Conservation (phyloP, 2,888 invertebrate species). For the Nephrotoma appendiculata region DNA sequence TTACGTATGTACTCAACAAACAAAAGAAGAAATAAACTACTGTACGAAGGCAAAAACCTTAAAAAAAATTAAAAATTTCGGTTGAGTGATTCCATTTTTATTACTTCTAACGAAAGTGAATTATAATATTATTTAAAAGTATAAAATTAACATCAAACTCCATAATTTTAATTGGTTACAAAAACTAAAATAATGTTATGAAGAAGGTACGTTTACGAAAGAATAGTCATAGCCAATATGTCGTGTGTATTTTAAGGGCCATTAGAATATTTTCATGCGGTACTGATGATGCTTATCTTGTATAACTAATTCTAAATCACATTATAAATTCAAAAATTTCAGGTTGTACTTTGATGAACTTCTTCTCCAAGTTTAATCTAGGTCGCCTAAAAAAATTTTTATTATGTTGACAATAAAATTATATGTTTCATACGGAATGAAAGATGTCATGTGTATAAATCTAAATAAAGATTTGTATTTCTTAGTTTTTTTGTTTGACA, state of each 20-base stretch:
- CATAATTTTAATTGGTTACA: neutral
- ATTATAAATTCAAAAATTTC: neutral
- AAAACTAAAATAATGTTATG: neutral
- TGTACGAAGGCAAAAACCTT: neutral
- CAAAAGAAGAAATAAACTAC: neutral
- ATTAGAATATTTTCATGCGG: neutral
- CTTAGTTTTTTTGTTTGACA: neutral
- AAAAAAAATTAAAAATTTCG: neutral
- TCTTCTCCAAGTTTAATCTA: neutral
- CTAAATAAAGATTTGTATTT: neutral
- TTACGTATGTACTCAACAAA: neutral
- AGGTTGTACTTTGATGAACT: neutral
- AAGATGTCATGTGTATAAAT: neutral
- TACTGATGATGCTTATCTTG: neutral
- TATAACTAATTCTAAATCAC: neutral
- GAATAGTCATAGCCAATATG: neutral
- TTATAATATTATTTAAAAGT: neutral
- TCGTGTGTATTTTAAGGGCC: neutral
- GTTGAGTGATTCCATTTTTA: neutral
- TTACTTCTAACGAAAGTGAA: neutral
- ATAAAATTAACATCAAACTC: neutral
- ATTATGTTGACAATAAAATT: neutral
- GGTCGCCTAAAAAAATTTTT: neutral
- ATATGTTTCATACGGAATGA: neutral
- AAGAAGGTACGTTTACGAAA: neutral